Evolutionary conservation across 2,888 invertebrate genomes (phyloP).

Genomic region (Urechis unicinctus): DNA sequence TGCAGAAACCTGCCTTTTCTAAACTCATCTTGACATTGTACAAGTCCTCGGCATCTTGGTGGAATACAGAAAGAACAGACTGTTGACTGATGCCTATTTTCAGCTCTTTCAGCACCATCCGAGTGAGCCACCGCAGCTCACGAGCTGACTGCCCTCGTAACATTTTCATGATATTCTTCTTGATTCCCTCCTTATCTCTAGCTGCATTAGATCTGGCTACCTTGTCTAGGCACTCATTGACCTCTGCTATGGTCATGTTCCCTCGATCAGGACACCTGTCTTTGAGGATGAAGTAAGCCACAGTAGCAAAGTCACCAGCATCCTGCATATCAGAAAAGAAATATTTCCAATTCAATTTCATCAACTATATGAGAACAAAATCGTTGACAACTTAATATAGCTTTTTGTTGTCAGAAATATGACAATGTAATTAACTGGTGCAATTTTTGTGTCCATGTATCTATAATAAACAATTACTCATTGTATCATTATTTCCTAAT

Average conservation of each 20-base stretch:
- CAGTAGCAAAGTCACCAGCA: conserved; percentile 73
- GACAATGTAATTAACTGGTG: too few relatives aligned
- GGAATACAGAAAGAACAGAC: conserved; percentile 66
- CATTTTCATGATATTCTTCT: conserved; percentile 63
- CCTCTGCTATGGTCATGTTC: conserved; percentile 62
- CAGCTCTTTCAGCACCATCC: conserved; percentile 80
- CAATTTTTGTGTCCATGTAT: too few relatives aligned
- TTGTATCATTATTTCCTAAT: background rate
- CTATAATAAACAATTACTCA: background rate
- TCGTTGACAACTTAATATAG: background rate
- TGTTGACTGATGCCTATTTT: conserved; percentile 67
- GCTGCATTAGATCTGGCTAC: conserved; percentile 65
- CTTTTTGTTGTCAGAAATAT: background rate
- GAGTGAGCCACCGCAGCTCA: conserved; percentile 84
- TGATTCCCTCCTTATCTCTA: conserved; percentile 51
- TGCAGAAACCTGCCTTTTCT: conserved; percentile 55
- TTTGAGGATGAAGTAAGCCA: conserved; percentile 66
- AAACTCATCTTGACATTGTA: conserved; percentile 68
- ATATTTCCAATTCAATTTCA: background rate
- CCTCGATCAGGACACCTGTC: conserved; percentile 53
- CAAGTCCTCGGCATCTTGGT: conserved; percentile 72
- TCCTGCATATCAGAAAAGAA: conserved; percentile 32
- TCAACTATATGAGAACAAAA: background rate
- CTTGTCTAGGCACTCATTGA: conserved; percentile 70
- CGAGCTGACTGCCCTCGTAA: conserved; percentile 64